Base-by-base conservation (phyloP, 35 echinoderm and acorn worm genomes). In the Ophioderma brevispina region DNA sequence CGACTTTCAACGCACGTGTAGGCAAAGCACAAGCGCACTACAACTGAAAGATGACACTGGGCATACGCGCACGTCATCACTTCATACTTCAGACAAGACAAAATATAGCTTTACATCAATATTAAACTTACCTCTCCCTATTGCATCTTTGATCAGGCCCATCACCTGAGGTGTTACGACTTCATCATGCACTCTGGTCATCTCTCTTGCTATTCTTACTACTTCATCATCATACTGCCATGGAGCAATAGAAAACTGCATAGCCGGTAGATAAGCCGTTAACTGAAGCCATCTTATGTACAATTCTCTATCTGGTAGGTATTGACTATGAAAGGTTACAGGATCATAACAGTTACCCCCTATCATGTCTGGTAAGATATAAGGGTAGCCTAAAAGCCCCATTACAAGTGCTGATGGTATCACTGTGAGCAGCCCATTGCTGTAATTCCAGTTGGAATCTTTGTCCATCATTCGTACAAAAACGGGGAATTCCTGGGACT, bases 351-450 rank as follows among this genome's bases (percentile, higher is more conserved):
- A 77, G 82, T 87, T 95, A 0, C 90, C 90, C 50, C 96, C 87
- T 13, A 95, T 89, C 41, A 91, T 85, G 39, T 88, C 80, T 6
- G 96, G 96, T 13, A 98, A 36, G 28, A 98, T 92, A 79, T 92
- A 98, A 0, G 96, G 96, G 64, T 98, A 98, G 21, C 96, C 96
- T 33, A 98, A 77, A 19, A 98, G 49, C 13, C 96, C 90, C 80
- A 87, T 82, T 19, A 88, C 55, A 8, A 98, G 59, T 5, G 87
- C 77, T 37, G 93, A 70, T 0, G 96, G 96, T 33, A 98, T 98
- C 40, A 98, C 80, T 23, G 90, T 89, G 41, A 85, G 55, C 0
- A 98, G 76, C 23, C 96, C 96, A 84, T 98, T 95, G 33, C 92
- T 76, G 49, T 77, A 46, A 36, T 89, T 63, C 96, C 96, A 98